These are phyloP conservation scores for Buceros bicornis DNA, from an alignment of 2,797 vertebrate species.

Conservation along the genomic window DNA sequence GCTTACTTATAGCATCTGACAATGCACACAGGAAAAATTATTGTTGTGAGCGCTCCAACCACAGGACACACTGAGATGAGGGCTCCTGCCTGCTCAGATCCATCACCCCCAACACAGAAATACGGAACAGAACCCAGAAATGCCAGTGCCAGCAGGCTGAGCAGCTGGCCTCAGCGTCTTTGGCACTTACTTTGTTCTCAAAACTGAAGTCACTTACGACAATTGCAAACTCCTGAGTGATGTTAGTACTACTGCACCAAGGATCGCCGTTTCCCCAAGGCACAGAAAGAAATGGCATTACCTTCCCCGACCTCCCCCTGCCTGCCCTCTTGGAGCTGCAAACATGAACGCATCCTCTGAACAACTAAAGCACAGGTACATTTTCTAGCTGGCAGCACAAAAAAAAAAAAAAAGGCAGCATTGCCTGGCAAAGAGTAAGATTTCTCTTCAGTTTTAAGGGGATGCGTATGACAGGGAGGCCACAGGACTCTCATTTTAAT, in stretches of 20 bases:
- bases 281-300: constrained; percentile 45
- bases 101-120: background rate
- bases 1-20: background rate
- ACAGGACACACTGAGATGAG: fast-evolving
- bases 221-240: background rate
- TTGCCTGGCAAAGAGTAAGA: constrained; percentile 63
- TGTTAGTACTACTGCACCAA: background rate
- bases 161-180: background rate
- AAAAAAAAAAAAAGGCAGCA: background rate
- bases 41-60: fast-evolving
- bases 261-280: background rate
- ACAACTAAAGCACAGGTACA: constrained; percentile 46
- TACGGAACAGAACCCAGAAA: background rate
- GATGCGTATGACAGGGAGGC: constrained; percentile 19
- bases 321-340: background rate
- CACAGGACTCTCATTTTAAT: constrained; percentile 64
- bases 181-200: background rate
- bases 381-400: constrained; percentile 32
- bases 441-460: constrained; percentile 39
- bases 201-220: background rate
- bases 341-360: background rate
- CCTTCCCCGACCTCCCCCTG: background rate
- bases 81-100: background rate
- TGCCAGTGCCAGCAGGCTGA: fast-evolving
- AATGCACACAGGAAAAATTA: background rate